These are phyloP conservation scores for Chaetorhynchus papuensis DNA, from an alignment of 2,113 vertebrate genomes.

Conservation along the genomic window DNA sequence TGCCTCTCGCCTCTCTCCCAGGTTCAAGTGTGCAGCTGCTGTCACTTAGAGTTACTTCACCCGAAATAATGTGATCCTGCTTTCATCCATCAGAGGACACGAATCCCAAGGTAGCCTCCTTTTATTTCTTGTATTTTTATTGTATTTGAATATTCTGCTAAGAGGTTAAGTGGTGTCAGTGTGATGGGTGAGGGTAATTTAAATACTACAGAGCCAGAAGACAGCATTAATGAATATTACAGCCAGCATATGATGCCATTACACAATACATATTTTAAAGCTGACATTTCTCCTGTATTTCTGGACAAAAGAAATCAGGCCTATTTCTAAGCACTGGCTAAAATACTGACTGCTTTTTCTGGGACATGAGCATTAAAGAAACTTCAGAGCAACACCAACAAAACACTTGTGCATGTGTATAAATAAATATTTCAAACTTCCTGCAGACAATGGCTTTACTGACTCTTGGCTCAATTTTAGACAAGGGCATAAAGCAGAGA, in stretches of 20 bases:
- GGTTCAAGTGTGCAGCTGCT: background rate
- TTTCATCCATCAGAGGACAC: background rate
- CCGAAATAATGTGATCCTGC: background rate
- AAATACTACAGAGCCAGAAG: background rate
- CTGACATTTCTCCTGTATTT: background rate
- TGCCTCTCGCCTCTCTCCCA: background rate
- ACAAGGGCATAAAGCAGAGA: background rate
- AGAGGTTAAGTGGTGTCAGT: background rate
- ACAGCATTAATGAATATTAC: background rate
- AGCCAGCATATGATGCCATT: background rate
- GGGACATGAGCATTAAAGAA: background rate
- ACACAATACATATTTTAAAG: background rate
- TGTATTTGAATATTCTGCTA: background rate
- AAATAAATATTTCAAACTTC: background rate
- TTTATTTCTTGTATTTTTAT: background rate
- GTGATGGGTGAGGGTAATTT: background rate
- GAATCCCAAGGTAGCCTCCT: background rate
- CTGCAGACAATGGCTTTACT: background rate
- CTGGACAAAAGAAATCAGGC: background rate
- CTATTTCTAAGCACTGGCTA: background rate
- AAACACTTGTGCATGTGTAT: background rate
- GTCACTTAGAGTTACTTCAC: background rate
- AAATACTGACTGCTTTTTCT: background rate
- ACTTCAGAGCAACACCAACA: background rate
- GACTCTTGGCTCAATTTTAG: background rate